Base-by-base conservation (phyloP, 2,888 invertebrate genomes). In the Alloplasta piceator region DNA sequence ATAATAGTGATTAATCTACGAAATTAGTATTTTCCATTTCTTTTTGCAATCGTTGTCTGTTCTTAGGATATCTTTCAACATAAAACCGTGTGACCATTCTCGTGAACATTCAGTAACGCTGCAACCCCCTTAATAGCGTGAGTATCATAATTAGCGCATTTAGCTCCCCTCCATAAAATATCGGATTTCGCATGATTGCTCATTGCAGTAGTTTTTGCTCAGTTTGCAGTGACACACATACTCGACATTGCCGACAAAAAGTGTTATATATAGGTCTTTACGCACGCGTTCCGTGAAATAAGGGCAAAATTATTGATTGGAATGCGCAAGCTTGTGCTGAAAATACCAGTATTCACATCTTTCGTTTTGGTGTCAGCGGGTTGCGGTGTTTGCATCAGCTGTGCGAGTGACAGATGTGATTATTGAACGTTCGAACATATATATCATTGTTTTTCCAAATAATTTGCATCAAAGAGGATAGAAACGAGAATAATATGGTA, bases 291-390 rank as follows among this genome's bases (percentile, higher is more conserved):
- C 78, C 63, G 70, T 83, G 86, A n/a, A n/a, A 86, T 60, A 72
- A 82, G 86, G 86, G 85, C 83, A 79, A 80, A 83, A 78, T 86
- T 91, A 91, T 91, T 88, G 91, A 92, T 91, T 91, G 83, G 85
- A 91, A 90, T 90, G 91, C 91, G 91, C 90, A 91, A 90, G 85
- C n/a, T n/a, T n/a, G n/a, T 84, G 79, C 73, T 67, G 72, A 75
- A 61, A 77, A 63, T 64, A 70, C 46, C 68, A 67, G 48, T 38
- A 41, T 78, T 14, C 16, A 39, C 66, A 48, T 68, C 71, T 36
- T n/a, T 52, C 43, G 38, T 56, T 39, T 46, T 63, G 10, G 43
- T 68, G 60, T 66, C 12, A 46, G 75, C 76, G 74, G 36, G 60
- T 80, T 83, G 80, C 67, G 50, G 83, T 83, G 82, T 78, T 81